Percentiles rank a stretch among this genome's conserved stretches.
Conservation (phyloP, 2,797 vertebrate species). For the Myotis vivesi region DNA sequence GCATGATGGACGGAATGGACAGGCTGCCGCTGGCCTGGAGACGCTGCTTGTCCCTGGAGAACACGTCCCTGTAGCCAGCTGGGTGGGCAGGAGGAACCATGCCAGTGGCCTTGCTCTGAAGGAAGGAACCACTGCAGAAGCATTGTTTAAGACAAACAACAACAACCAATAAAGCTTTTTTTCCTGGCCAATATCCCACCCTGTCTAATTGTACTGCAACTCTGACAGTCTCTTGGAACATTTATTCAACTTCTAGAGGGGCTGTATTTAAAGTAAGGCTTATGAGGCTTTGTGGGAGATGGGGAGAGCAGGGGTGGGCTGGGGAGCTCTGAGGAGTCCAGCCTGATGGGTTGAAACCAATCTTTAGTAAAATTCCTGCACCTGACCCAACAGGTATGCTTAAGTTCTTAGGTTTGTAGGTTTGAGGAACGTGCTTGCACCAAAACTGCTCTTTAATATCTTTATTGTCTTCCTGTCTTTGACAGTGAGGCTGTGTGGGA, state of each 20-base stretch:
- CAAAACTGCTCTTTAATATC: not conserved
- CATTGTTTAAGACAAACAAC: conserved; percentile 74
- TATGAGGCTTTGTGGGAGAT: conserved; percentile 23
- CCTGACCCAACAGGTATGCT: not conserved
- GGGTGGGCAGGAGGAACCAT: not conserved
- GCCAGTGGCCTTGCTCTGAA: conserved; percentile 77
- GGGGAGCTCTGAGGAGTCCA: not conserved
- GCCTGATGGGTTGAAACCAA: not conserved
- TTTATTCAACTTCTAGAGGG: conserved; percentile 59
- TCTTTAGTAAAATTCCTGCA: conserved; percentile 23
- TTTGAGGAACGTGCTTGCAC: not conserved
- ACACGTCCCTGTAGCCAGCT: not conserved
- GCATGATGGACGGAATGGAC: not conserved
- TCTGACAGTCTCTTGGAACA: conserved; percentile 53
- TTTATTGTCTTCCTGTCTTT: conserved; percentile 15
- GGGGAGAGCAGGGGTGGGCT: not conserved
- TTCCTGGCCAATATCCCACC: conserved; percentile 67
- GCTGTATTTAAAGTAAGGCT: conserved; percentile 31
- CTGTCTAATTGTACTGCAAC: conserved; percentile 75
- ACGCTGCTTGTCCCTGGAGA: not conserved
- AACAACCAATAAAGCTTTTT: conserved; percentile 74
- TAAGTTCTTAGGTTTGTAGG: conserved; percentile 28
- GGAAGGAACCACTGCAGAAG: conserved; percentile 78
- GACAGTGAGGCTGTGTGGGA: not conserved
- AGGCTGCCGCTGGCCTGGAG: not conserved